Percentiles rank a stretch among this genome's conserved stretches.
Evolutionary conservation across 2,113 vertebrate species (phyloP).

Genomic region (Polyodon spathula): DNA sequence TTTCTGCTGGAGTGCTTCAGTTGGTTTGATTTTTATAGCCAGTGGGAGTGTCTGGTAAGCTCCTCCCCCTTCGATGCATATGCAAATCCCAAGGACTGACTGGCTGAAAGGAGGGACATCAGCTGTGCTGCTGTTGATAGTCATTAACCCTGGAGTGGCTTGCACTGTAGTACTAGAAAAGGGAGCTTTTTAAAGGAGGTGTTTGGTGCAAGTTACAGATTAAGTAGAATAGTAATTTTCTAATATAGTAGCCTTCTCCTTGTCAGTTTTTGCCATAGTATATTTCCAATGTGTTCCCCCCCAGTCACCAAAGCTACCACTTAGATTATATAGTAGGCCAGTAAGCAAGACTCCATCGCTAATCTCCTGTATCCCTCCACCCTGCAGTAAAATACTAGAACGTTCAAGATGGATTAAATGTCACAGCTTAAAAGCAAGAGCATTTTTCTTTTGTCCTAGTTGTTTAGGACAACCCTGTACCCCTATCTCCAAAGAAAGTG

Average conservation of each 20-base stretch:
- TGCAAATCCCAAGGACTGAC: slow-evolving; percentile 33
- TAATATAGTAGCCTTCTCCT: too few relatives aligned
- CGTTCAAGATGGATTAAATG: slow-evolving; percentile 12
- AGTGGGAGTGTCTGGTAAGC: slow-evolving; percentile 52
- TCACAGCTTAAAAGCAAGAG: slow-evolving; percentile 10
- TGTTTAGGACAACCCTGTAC: background rate
- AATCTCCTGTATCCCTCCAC: background rate
- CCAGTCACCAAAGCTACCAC: too few relatives aligned
- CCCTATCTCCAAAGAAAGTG: background rate
- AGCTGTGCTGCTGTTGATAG: slow-evolving; percentile 12
- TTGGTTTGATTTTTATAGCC: slow-evolving; percentile 60
- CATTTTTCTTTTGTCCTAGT: background rate
- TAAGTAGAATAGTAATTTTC: too few relatives aligned
- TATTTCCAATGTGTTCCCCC: too few relatives aligned
- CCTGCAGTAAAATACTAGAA: slow-evolving; percentile 3
- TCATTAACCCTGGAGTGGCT: slow-evolving; percentile 17
- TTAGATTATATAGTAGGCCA: too few relatives aligned
- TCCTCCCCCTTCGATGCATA: slow-evolving; percentile 26
- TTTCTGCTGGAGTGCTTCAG: slow-evolving; percentile 59
- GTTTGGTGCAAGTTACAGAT: too few relatives aligned
- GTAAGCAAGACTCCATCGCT: too few relatives aligned
- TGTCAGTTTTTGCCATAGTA: too few relatives aligned
- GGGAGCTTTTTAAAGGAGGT: background rate
- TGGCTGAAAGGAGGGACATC: slow-evolving; percentile 15
- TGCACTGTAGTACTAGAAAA: background rate